Base-by-base conservation (phyloP, 1,140 invertebrate genomes). In the Sogatella furcifera region DNA sequence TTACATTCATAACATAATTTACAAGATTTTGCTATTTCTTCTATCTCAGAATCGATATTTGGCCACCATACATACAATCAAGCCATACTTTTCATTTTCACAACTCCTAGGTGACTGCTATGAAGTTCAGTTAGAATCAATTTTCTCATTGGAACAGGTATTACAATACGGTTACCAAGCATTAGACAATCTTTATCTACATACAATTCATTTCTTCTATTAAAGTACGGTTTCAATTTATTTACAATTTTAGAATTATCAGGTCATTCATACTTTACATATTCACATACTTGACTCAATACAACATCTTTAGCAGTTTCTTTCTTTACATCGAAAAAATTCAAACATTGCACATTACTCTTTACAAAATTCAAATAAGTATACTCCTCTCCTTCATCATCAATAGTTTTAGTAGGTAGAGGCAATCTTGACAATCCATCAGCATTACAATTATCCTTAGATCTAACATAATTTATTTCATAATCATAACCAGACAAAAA, bases 71-170 rank as follows among this genome's bases (percentile, higher is more conserved):
- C 63, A 59, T 71, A 67, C 22, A 49, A 65, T 22, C 71, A 28
- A 5, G 73, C 75, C 9, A 74, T 34, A 2, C 64, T 55, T 61
- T 77, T 78, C 71, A 75, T 77, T 11, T 43, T 21, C 34, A 52
- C 38, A 11, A 66, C 68, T 6, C 74, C 74, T 11, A 65, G 62
- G 58, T 75, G 73, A 21, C 59, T 66, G 10, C 54, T 28, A 68
- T 76, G 74, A 8, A 77, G 57, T 34, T 68, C 44, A 28, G 68
- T 31, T 15, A 76, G 56, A 10, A 71, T 61, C 14, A 43, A 19
- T 22, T 34, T 34, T 17, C 53, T 65, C 10, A 69, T 53, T 28
- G 34, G 56, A 19, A 43, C 5, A 4, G 72, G 74, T 31, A 75
- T 66, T 14, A 74, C 46, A 8, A 66, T 65, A 62, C 67, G 17